phyloP scores from a whole-genome alignment of 1,140 invertebrate genomes.

The Trinorchestia longiramus region DNA sequence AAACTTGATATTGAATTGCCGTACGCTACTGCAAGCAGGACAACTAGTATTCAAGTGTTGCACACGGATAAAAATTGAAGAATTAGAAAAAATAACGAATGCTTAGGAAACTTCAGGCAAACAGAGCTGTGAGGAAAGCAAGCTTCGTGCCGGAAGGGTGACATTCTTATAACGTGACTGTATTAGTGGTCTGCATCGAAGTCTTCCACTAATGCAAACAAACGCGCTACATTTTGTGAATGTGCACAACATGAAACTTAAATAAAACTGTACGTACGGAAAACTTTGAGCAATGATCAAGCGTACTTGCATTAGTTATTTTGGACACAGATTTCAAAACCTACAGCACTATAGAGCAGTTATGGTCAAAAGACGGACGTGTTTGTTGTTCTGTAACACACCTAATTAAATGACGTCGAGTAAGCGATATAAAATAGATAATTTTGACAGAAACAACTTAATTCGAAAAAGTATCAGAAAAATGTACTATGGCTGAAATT shows the following conservation, averaged over 20 bases:
- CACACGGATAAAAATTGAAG: neutral
- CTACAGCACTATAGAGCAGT: neutral
- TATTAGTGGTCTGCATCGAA: too few species aligned
- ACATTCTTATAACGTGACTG: neutral
- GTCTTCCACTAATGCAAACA: too few species aligned
- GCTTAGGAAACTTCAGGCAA: neutral
- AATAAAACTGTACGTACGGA: neutral
- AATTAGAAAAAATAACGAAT: neutral
- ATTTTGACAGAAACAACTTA: neutral
- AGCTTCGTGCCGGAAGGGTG: neutral
- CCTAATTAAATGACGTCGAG: neutral
- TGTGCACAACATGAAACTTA: neutral
- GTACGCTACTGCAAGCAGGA: neutral
- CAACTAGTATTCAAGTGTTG: neutral
- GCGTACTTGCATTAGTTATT: neutral
- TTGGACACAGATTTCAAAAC: neutral
- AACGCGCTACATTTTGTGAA: neutral
- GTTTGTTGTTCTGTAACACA: neutral
- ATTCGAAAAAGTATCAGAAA: neutral
- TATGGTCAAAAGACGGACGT: neutral
- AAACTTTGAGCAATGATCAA: neutral
- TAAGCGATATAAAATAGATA: neutral
- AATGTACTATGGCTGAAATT: neutral
- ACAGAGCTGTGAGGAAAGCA: neutral
- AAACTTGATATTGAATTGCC: neutral